Evolutionary conservation across 2,113 vertebrate genomes (phyloP), one percentile per base, ranked within the genome.

Genomic region (Gulo gulo): DNA sequence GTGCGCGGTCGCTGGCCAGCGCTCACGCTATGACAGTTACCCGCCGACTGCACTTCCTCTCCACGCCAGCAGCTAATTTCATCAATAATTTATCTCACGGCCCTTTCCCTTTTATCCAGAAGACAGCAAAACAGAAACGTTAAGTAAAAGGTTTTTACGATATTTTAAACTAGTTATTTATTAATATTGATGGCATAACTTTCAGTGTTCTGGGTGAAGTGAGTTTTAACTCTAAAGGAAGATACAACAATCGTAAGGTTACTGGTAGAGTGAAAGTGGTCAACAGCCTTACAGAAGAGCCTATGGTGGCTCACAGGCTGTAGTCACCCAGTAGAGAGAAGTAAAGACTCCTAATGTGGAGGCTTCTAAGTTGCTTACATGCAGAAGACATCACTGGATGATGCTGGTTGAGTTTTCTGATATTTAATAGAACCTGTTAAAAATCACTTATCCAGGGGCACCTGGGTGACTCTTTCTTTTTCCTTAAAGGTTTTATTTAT

Each of bases 41-140:
- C 98, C 98, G 98, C 96, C 97, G 97, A 96, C 97, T 97, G 97
- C 97, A 98, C 98, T 98, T 99, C 98, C 98, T 98, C 98, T 97
- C 97, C 98, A 98, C 98, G 98, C 98, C 98, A 98, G 98, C 98
- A 98, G 98, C 98, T 98, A 42, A 98, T 98, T 98, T 98, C 98
- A 98, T 99, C 99, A 98, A 98, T 98, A 99, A 97, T 98, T 98
- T 98, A 98, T 98, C 98, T 98, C 97, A 96, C 92, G 96, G 98
- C 65, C 95, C 96, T 92, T 98, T 98, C 96, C 83, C 96, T 98
- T 98, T 97, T 98, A 98, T 98, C 98, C 91, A 98, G 98, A 98
- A 97, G 24, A 89, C 90, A 97, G 96, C 96, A 97, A 96, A 97
- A 95, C 90, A 0, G n/a, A 98, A 98, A 97, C 88, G 97, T 97